Conservation (phyloP, 37 sponge, comb jelly and placozoan species). For the Spongilla lacustris region DNA sequence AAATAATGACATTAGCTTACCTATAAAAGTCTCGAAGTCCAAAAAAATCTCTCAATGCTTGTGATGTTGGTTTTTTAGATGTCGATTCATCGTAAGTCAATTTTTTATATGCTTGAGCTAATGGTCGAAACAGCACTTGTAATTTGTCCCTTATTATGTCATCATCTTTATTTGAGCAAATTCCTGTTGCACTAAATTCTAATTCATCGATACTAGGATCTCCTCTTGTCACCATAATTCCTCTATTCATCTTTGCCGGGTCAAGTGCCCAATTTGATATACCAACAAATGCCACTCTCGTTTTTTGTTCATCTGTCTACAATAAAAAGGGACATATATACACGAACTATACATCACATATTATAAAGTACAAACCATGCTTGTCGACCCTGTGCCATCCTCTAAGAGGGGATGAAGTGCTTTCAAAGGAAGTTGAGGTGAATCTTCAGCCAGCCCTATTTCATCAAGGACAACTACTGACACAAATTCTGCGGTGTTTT, state of each 20-base stretch:
- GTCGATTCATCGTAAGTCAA: no score
- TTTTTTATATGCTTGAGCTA: conserved; percentile 66
- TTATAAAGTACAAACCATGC: neutral
- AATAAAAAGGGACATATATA: neutral
- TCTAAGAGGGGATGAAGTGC: conserved; percentile 94
- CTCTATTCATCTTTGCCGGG: conserved; percentile 96
- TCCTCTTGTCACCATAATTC: conserved; percentile 82
- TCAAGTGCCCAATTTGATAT: conserved; percentile 95
- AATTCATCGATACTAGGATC: conserved; percentile 72
- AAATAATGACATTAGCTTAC: conserved; percentile 1
- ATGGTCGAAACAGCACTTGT: conserved; percentile 27
- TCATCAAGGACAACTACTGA: conserved; percentile 93
- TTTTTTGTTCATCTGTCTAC: conserved; percentile 36
- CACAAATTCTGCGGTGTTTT: conserved; percentile 58
- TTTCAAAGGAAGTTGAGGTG: conserved; percentile 89
- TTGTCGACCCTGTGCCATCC: conserved; percentile 79
- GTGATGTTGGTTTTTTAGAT: no score
- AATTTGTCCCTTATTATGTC: conserved; percentile 41
- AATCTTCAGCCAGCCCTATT: conserved; percentile 96
- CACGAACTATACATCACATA: no score
- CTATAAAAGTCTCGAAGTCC: conserved; percentile 96
- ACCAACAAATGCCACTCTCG: conserved; percentile 83
- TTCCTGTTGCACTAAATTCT: conserved; percentile 72
- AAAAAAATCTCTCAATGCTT: conserved; percentile 70
- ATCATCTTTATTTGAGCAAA: conserved; percentile 53